Evolutionary conservation across 2,888 invertebrate genomes (phyloP).

Genomic region (Ormyrus thymus): DNA sequence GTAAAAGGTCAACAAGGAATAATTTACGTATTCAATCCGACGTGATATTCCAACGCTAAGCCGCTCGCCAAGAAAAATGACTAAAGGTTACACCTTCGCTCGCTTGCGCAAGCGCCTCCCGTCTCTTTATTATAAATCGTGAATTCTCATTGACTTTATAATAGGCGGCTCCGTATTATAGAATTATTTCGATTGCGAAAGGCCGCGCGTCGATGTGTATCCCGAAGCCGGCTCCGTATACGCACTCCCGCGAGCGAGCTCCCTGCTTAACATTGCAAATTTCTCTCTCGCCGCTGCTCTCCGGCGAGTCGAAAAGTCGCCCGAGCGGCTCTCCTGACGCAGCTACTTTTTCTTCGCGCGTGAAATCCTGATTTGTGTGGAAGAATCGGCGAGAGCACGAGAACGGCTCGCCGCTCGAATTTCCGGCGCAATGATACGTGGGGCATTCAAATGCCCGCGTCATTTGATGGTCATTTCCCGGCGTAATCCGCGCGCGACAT

Average conservation of each 20-base stretch:
- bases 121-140: not conserved
- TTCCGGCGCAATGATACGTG: not conserved
- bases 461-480: constrained; percentile 48
- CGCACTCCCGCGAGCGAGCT: not conserved
- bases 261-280: constrained; percentile 29
- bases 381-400: constrained; percentile 1
- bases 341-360: constrained; percentile 14
- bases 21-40: too few relatives aligned
- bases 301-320: not conserved
- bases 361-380: constrained; percentile 33
- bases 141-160: constrained; percentile 23
- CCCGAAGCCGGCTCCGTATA: not conserved
- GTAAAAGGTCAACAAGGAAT: too few relatives aligned
- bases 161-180: constrained; percentile 1
- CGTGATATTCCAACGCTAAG: too few relatives aligned
- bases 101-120: not conserved
- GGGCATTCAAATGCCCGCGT: constrained; percentile 31
- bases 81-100: too few relatives aligned
- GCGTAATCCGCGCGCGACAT: constrained; percentile 37
- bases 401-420: not conserved
- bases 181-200: constrained; percentile 35
- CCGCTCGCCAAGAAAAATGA: too few relatives aligned
- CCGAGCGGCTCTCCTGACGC: not conserved
- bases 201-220: not conserved
- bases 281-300: not conserved